These are phyloP conservation scores for Rhinogobio ventralis DNA, from an alignment of 2,797 vertebrate genomes.

Conservation along the genomic window DNA sequence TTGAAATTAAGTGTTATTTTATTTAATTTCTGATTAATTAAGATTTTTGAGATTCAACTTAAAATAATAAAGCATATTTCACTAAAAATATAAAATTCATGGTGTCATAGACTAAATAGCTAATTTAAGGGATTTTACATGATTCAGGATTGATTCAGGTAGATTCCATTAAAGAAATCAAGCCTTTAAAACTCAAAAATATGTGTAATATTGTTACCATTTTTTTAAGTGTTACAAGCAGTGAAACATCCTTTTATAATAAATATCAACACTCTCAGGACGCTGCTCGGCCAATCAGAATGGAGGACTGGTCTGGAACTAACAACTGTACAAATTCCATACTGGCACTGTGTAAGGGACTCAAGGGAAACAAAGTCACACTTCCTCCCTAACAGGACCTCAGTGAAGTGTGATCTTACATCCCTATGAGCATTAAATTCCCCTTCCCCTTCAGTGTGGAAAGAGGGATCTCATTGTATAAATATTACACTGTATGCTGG, in stretches of 20 bases:
- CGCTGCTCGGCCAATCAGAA: background rate
- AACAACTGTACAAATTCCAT: conserved; percentile 67
- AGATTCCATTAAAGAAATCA: no score
- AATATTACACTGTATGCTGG: conserved; percentile 54
- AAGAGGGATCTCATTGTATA: conserved; percentile 53
- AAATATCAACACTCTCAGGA: background rate
- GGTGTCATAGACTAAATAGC: no score
- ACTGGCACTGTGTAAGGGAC: conserved; percentile 60
- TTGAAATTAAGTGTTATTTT: no score
- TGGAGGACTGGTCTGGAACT: background rate
- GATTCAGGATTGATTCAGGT: no score
- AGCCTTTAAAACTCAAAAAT: no score
- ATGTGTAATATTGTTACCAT: no score
- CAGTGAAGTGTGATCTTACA: conserved; percentile 42
- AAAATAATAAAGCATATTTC: no score
- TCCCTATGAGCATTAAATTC: conserved; percentile 60
- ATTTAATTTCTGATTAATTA: no score
- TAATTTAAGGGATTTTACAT: no score
- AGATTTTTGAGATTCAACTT: no score
- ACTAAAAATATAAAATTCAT: no score
- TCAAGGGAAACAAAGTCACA: conserved; percentile 56
- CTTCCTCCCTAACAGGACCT: conserved; percentile 55
- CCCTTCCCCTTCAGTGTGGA: conserved; percentile 60
- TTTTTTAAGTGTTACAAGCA: no score
- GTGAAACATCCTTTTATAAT: background rate